Percentiles rank a stretch among this genome's conserved stretches.
Evolutionary conservation across 2,113 vertebrate genomes (phyloP).

Genomic region (Origma solitaria): DNA sequence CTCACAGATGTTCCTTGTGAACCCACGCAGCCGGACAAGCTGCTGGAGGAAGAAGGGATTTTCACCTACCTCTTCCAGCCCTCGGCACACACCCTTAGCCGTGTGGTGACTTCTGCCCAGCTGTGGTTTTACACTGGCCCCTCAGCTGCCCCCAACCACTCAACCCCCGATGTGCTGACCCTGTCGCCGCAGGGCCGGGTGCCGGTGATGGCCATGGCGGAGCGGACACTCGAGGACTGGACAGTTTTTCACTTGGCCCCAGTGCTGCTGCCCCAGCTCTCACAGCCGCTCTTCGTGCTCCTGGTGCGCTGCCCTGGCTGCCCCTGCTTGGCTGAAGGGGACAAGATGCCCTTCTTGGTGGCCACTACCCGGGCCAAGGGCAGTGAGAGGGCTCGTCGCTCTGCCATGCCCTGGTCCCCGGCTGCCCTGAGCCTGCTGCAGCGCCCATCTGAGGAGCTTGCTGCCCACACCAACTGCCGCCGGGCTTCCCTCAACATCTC

Average conservation of each 20-base stretch:
- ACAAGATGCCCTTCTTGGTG: conserved; percentile 85
- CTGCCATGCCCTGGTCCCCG: conserved; percentile 80
- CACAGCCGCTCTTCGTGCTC: conserved; percentile 70
- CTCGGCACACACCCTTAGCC: conserved; percentile 68
- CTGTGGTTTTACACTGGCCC: conserved; percentile 85
- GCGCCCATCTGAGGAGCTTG: conserved; percentile 69
- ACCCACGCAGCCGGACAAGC: not conserved
- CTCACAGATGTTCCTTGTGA: conserved; percentile 29
- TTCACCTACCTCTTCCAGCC: conserved; percentile 86
- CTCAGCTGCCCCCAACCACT: conserved; percentile 10
- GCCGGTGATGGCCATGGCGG: not conserved
- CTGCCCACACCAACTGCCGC: conserved; percentile 73
- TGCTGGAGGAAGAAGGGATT: conserved; percentile 53
- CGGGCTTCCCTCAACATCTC: conserved; percentile 82
- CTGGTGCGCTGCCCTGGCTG: conserved; percentile 80
- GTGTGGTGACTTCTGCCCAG: conserved; percentile 75
- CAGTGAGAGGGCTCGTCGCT: conserved; percentile 64
- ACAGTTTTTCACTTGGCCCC: conserved; percentile 67
- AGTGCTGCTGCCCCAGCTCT: conserved; percentile 48
- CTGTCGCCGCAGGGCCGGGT: conserved; percentile 29
- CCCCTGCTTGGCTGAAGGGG: conserved; percentile 63
- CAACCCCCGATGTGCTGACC: conserved; percentile 21
- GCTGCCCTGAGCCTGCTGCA: conserved; percentile 77
- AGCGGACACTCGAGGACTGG: conserved; percentile 72
- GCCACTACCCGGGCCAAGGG: conserved; percentile 53